Conservation (phyloP, 2,113 vertebrate genomes). For the Pachypanchax playfairii region DNA sequence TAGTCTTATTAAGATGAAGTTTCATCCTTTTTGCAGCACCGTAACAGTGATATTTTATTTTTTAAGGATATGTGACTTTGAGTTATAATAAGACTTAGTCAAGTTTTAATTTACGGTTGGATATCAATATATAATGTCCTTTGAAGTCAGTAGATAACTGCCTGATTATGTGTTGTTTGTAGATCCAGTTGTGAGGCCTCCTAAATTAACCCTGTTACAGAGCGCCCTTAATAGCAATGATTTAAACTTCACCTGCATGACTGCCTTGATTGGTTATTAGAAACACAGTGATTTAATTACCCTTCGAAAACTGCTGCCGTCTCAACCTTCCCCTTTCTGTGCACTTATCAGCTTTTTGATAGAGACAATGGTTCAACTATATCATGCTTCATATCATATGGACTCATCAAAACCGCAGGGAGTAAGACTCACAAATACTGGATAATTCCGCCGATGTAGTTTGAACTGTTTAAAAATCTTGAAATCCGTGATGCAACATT, state of each 20-base stretch:
- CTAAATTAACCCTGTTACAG: constrained; percentile 54
- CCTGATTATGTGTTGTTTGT: constrained; percentile 25
- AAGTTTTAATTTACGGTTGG: not conserved
- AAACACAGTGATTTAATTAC: constrained; percentile 67
- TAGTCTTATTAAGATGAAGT: not conserved
- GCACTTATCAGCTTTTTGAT: constrained; percentile 16
- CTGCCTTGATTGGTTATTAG: constrained; percentile 64
- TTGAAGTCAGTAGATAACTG: not conserved
- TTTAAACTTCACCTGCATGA: constrained; percentile 66
- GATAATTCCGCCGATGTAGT: too few species aligned
- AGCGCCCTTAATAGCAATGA: constrained; percentile 54
- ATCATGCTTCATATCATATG: constrained; percentile 49
- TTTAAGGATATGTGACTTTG: too few species aligned
- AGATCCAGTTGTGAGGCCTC: constrained; percentile 23
- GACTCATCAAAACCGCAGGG: constrained; percentile 27
- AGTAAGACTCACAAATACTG: constrained; percentile 25
- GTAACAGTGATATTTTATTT: not conserved
- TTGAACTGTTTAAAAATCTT: too few species aligned
- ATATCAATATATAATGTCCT: not conserved
- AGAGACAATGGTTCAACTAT: constrained; percentile 30
- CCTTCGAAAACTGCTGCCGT: constrained; percentile 47
- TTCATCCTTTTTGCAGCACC: not conserved
- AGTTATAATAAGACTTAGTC: not conserved
- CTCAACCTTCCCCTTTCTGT: constrained; percentile 25
- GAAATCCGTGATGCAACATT: too few species aligned